Conservation (phyloP, 2,797 vertebrate genomes). For the Hippocampus kuda region DNA sequence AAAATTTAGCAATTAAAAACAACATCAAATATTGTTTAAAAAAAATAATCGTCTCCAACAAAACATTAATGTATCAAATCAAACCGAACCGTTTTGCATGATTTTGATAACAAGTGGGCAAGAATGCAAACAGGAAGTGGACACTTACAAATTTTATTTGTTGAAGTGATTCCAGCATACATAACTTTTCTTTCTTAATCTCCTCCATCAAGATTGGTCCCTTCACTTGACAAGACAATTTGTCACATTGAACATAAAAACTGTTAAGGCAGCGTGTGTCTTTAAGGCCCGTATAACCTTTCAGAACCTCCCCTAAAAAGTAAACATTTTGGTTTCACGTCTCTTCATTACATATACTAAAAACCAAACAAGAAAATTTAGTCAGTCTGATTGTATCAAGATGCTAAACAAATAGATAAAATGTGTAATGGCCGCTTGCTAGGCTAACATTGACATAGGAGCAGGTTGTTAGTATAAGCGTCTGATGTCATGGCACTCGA, state of each 20-base stretch:
- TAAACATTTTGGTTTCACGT: neutral
- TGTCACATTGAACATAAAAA: neutral
- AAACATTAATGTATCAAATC: too few species aligned
- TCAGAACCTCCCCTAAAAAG: neutral
- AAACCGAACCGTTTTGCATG: too few species aligned
- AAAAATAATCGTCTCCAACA: too few species aligned
- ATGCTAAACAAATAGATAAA: neutral
- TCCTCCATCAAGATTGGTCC: constrained; percentile 24
- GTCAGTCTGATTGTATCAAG: neutral
- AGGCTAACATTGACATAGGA: neutral
- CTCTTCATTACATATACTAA: neutral
- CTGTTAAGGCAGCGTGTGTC: neutral
- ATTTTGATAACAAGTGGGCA: neutral
- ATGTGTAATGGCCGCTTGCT: neutral
- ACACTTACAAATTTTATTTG: neutral
- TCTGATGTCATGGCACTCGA: neutral
- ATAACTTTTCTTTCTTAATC: neutral
- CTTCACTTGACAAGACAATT: constrained; percentile 9
- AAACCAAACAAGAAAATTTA: neutral
- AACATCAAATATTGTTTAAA: too few species aligned
- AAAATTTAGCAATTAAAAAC: too few species aligned
- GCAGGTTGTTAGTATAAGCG: neutral
- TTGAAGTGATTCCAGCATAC: neutral
- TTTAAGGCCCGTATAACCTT: neutral
- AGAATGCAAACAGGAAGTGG: neutral